Evolutionary conservation across 64 coral and sea anemone genomes (phyloP), one percentile per base, ranked within the genome.

Genomic region (Pocillopora verrucosa): DNA sequence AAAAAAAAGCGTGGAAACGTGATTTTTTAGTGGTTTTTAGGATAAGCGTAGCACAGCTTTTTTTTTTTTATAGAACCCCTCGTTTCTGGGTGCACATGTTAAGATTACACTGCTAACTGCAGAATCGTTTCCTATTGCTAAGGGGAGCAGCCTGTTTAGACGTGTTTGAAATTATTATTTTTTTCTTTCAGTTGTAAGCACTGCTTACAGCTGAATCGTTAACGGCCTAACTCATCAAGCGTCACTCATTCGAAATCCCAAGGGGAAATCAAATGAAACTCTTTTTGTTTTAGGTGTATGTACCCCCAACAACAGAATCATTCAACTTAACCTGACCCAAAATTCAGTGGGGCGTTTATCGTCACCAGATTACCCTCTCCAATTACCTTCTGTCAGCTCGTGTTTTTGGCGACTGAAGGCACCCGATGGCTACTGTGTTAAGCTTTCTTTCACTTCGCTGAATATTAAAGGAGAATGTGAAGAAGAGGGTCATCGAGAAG

Each of bases 291-390:
- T 65, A 85, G 82, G 64, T 85, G 65, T 85, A 37, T 85, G 82
- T 65, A 72, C 82, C 56, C 11, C 30, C 57, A n/a, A 41, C 0
- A 85, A 72, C 82, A 72, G 82, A 45, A 16, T 85, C 20, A 17
- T 85, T 70, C 65, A 70, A 67, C 82, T 85, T 37, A 85, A 85
- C 26, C 37, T 85, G 22, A 85, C 63, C 17, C 65, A 72, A 0
- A 72, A 72, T 85, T 85, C 82, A 26, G 70, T 65, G 4, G 82
- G 82, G 0, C 82, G 82, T n/a, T 14, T 85, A 17, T 70, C 82
- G 19, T 72, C 82, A 10, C 82, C 82, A 56, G 82, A 85, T 63
- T 85, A 85, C 82, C 82, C 82, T 38, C 82, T 85, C 22, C 82
- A 72, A 15, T 85, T 41, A 12, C 10, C 65, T 7, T 19, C 36